Base-by-base conservation (phyloP, 2,113 vertebrate species). In the Spea multiplicata region DNA sequence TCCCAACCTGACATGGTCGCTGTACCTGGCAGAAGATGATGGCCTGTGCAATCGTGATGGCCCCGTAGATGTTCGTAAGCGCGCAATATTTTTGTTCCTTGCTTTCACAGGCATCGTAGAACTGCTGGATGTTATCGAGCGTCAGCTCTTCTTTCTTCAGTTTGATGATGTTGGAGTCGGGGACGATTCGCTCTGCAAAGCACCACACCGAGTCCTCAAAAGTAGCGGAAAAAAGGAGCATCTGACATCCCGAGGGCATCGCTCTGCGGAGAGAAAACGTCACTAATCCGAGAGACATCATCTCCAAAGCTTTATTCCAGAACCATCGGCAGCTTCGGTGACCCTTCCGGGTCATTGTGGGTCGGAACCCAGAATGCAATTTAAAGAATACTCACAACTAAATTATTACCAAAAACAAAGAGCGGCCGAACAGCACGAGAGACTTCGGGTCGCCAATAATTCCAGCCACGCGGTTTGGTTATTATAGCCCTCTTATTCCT, bases 21-120 rank as follows among this genome's bases (percentile, higher is more conserved):
- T 14, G 6, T 71, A 92, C 92, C 91, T 92, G 90, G 83, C 92
- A 93, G 86, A 93, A 93, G 80, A 93, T 89, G 48, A 93, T 91
- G 5, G 90, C 92, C 75, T 93, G 92, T 3, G 91, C 91, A 0
- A 93, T 78, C 16, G 88, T 91, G 87, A 93, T 84, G 74, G 88
- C 84, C 0, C 90, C 86, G 0, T 93, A 93, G 68, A 93, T 83
- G 82, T 92, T 92, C 74, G 88, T 90, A 52, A 93, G 86, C 3
- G 91, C 90, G 0, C 12, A 48, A 74, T 91, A 93, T 17, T 91
- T 93, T 47, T 87, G 86, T 0, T 82, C 82, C 0, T 70, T 71
- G 70, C 30, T 55, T n/a, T 57, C 59, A 14, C 92, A 93, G 16
- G 88, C 3, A n/a, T 92, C 83, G 2, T 86, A 93, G 71, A 86